Evolutionary conservation across 2,888 invertebrate species (phyloP).

Genomic region (Metellina segmentata): DNA sequence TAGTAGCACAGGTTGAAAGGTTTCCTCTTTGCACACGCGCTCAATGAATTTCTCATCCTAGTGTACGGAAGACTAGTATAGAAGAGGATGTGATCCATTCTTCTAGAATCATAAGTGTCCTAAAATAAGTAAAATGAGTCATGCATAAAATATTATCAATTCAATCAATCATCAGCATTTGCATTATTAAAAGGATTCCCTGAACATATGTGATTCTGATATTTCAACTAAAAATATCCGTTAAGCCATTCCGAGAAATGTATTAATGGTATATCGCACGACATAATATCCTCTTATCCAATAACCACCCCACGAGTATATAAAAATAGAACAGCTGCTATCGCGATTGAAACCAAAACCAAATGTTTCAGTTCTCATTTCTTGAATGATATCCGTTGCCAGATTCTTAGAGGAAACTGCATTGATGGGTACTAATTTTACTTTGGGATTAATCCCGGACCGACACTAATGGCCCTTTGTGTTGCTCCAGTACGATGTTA

Average conservation of each 20-base stretch:
- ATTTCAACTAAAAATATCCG: neutral
- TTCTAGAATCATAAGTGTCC: slow-evolving; percentile 6
- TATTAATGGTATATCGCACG: too few species aligned
- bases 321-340: neutral
- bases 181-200: neutral
- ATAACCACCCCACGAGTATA: neutral
- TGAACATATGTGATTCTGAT: neutral
- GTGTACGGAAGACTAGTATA: slow-evolving; percentile 52
- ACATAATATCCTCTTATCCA: neutral
- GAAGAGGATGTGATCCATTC: slow-evolving; percentile 61
- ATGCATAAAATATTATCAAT: too few species aligned
- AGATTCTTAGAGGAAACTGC: too few species aligned
- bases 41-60: slow-evolving; percentile 26
- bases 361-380: neutral
- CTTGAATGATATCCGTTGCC: neutral
- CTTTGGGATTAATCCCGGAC: too few species aligned
- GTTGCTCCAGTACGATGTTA: too few species aligned
- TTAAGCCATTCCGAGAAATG: too few species aligned
- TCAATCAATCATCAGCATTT: neutral
- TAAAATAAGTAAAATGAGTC: neutral
- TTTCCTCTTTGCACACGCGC: neutral
- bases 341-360: too few species aligned
- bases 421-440: too few species aligned
- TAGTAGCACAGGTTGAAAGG: slow-evolving; percentile 31
- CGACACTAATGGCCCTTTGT: too few species aligned